A percentile compares a stretch with the other conserved stretches of the same genome.
These are phyloP conservation scores for Ceratina calcarata DNA, from an alignment of 1,140 invertebrate genomes.

Conservation along the genomic window DNA sequence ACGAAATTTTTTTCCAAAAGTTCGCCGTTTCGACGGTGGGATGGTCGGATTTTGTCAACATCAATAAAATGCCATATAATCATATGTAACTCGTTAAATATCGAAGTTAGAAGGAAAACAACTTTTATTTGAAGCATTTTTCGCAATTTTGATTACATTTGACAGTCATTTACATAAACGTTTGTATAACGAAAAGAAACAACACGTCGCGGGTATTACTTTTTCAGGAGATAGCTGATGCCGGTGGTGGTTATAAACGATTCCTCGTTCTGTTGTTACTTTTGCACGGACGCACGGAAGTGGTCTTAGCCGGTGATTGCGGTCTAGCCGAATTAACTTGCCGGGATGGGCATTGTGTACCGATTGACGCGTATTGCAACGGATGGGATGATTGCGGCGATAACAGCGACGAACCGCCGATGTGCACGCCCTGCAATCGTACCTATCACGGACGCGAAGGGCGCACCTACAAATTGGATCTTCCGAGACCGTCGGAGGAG, in stretches of 20 bases:
- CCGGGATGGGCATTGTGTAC: conserved; percentile 88
- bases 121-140: too few species aligned
- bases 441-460: conserved; percentile 94
- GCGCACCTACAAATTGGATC: conserved; percentile 88
- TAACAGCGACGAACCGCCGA: conserved; percentile 89
- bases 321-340: conserved; percentile 92
- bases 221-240: conserved; percentile 75
- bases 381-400: conserved; percentile 91
- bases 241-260: conserved; percentile 63
- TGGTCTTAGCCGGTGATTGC: conserved; percentile 77
- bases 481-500: conserved; percentile 85
- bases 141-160: too few species aligned
- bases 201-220: background rate
- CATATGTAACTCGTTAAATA: too few species aligned
- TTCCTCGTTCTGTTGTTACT: conserved; percentile 39
- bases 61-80: too few species aligned
- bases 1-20: too few species aligned
- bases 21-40: too few species aligned
- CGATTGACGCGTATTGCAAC: conserved; percentile 92
- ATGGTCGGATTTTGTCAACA: too few species aligned
- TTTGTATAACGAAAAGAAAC: too few species aligned
- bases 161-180: too few species aligned
- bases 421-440: conserved; percentile 92
- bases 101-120: too few species aligned
- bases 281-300: conserved; percentile 33